phyloP scores from a whole-genome alignment of 2,888 invertebrate species.

The Mimas tiliae region DNA sequence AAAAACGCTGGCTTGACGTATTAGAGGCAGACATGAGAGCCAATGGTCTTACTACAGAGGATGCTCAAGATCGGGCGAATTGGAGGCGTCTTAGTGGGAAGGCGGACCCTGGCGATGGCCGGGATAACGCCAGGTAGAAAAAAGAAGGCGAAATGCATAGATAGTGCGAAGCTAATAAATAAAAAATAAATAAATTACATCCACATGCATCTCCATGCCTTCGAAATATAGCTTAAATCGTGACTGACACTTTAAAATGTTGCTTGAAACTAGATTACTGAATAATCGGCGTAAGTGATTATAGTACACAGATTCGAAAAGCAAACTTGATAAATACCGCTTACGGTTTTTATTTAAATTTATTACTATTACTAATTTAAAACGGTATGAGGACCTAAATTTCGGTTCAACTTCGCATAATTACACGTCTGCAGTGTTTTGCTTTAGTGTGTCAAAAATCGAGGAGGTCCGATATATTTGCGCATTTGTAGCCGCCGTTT shows the following conservation, averaged over 20 bases:
- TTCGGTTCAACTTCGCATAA: neutral
- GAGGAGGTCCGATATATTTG: conserved; percentile 1
- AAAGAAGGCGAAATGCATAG: too few relatives aligned
- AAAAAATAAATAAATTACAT: too few relatives aligned
- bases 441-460: neutral
- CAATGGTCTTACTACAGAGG: too few relatives aligned
- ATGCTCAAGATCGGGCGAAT: too few relatives aligned
- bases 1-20: too few relatives aligned
- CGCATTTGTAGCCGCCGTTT: neutral
- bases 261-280: conserved; percentile 47
- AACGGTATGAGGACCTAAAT: conserved; percentile 13
- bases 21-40: too few relatives aligned
- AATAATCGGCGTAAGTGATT: conserved; percentile 40
- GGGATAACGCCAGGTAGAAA: too few relatives aligned
- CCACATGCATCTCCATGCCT: conserved; percentile 50
- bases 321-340: neutral
- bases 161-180: too few relatives aligned
- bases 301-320: neutral
- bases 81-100: too few relatives aligned
- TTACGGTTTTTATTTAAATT: conserved; percentile 11
- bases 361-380: conserved; percentile 1
- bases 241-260: conserved; percentile 36
- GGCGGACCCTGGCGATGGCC: too few relatives aligned
- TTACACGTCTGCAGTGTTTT: neutral
- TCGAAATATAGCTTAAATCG: conserved; percentile 46